Evolutionary conservation across 2,113 vertebrate genomes (phyloP), one percentile per base, ranked within the genome.

Genomic region (Myotis brandtii): DNA sequence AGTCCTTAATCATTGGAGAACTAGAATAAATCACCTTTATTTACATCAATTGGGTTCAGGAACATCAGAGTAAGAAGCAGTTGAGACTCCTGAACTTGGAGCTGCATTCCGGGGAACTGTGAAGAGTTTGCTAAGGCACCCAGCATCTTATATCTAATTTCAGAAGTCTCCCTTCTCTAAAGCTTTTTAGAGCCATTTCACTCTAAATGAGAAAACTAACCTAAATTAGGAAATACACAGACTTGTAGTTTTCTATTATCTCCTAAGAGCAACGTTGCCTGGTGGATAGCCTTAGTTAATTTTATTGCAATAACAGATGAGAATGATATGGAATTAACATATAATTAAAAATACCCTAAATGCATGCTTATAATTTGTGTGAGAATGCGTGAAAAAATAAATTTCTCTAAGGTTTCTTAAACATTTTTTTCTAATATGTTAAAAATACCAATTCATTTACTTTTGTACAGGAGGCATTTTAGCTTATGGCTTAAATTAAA

Each of bases 271-370:
- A 86, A 70, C 32, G 46, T 90, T 94, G 46, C 56, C 23, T 93
- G 27, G n/a, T 94, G 34, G 30, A 37, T 62, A 86, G 30, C 17
- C 27, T 91, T 88, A 30, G 37, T 93, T 95, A 84, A 96, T 93
- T 91, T 96, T 13, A 86, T 70, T 69, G 86, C 94, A 88, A 9
- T 59, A 95, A 56, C 40, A 77, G 46, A 37, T 50, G 37, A 43
- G 9, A 91, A 54, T 64, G 62, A 79, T 64, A 56, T 34, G 20
- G 23, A 91, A 86, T 91, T 73, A 91, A 32, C n/a, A 75, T 40
- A 56, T 91, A 96, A 95, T 94, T 95, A 73, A 96, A 96, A 86
- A 92, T 66, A 48, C 76, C 75, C 46, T 52, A 94, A 94, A 70
- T 64, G 12, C 20, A 4, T 70, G 27, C 20, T 95, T 96, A 25